A percentile compares a stretch with the other conserved stretches of the same genome.
phyloP scores from a whole-genome alignment of 2,113 vertebrate genomes.

The Scomber colias region DNA sequence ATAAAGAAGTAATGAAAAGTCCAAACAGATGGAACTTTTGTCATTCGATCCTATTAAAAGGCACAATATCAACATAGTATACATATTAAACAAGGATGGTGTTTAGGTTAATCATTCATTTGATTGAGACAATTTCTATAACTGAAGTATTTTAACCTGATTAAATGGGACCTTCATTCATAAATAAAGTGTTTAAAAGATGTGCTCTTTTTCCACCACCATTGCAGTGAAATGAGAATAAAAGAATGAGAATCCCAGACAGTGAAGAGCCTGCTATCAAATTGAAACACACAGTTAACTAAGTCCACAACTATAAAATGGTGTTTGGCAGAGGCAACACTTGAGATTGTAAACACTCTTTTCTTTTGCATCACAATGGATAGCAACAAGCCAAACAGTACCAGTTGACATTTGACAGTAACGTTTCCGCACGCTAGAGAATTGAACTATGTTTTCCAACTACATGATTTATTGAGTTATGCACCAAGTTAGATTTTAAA shows the following conservation, averaged over 20 bases:
- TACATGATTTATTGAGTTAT: neutral
- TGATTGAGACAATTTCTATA: neutral
- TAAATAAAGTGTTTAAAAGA: neutral
- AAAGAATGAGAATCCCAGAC: neutral
- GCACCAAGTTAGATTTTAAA: too few relatives aligned
- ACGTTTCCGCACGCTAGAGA: neutral
- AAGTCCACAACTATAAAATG: slow-evolving; percentile 24
- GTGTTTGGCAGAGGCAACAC: slow-evolving; percentile 29
- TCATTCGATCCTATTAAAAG: too few relatives aligned
- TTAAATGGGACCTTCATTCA: neutral
- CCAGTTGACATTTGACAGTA: neutral
- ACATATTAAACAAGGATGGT: too few relatives aligned
- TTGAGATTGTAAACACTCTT: neutral
- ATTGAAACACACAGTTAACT: slow-evolving; percentile 52
- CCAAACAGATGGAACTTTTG: neutral
- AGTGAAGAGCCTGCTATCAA: slow-evolving; percentile 29
- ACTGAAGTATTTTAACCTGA: neutral
- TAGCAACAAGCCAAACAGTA: neutral
- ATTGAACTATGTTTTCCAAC: neutral
- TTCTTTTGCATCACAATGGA: slow-evolving; percentile 19
- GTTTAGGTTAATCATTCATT: too few relatives aligned
- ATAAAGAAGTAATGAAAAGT: neutral
- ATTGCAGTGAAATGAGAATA: slow-evolving; percentile 10
- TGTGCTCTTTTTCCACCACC: neutral
- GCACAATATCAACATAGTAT: too few relatives aligned